Base-by-base conservation (phyloP, 2,113 vertebrate genomes). In the Gymnocephalus cernua region DNA sequence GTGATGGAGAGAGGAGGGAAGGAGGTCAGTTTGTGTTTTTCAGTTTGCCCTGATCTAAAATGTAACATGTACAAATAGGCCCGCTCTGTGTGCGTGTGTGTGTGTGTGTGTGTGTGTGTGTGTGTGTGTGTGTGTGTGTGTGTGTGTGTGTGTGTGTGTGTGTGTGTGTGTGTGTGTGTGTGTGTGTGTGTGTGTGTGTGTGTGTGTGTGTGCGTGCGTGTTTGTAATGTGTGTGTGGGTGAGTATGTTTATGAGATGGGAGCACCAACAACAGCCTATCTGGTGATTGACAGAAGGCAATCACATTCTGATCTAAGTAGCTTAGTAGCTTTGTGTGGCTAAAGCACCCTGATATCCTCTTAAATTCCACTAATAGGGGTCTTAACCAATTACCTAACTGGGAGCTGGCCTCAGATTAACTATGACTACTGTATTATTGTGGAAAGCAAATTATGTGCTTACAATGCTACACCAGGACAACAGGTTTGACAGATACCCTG, bases 301-400 rank as follows among this genome's bases (percentile, higher is more conserved):
- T 93, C 93, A 82, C 80, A 59, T 74, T 74, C 82, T 79, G 72
- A 93, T 91, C 91, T 91, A 93, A 94, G 93, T 90, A 87, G 90
- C 90, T 93, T 92, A 91, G 87, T 92, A 90, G 93, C 90, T 93
- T 92, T 93, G 82, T 58, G 27, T 70, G 90, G 83, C 87, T 93
- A 83, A 91, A 76, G 77, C 86, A 38, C 77, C 86, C 82, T 62
- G 75, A 83, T 93, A 88, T 91, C 91, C 86, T 89, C 86, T 88
- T 90, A 90, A 93, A 92, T 91, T 41, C 89, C 88, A 82, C 82
- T 90, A 92, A 90, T 90, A 89, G 70, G 72, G 85, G 79, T 86
- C 85, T 94, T 90, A 91, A 88, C 89, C 89, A 93, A 93, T 93
- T 93, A 92, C 90, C 90, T 88, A 78, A 65, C 80, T 23, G 61